Evolutionary conservation across 64 coral and sea anemone genomes (phyloP).

Genomic region (Porites australiensis): DNA sequence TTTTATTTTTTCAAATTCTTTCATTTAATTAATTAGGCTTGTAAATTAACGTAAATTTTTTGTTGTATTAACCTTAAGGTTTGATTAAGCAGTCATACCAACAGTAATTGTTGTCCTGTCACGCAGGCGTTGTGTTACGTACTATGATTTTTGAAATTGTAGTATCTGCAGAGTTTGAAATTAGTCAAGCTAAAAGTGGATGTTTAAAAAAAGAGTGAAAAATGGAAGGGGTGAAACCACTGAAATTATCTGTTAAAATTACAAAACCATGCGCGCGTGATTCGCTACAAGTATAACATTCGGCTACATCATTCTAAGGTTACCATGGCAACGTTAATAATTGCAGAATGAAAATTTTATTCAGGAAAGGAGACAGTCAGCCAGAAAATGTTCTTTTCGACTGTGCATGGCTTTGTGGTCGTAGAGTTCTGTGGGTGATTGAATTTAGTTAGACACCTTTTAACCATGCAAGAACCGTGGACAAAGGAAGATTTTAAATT

Average conservation of each 20-base stretch:
- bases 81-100: no score
- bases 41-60: no score
- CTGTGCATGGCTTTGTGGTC: not conserved
- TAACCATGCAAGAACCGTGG: not conserved
- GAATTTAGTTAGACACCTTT: not conserved
- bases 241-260: not conserved
- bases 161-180: no score
- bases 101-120: no score
- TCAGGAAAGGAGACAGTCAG: not conserved
- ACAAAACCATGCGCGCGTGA: not conserved
- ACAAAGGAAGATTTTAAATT: not conserved
- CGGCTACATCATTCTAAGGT: not conserved
- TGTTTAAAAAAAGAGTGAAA: not conserved
- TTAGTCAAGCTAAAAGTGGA: no score
- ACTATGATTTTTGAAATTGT: no score
- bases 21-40: no score
- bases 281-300: not conserved
- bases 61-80: no score
- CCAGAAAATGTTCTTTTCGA: not conserved
- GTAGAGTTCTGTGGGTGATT: not conserved
- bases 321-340: constrained; percentile 20
- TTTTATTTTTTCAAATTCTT: no score
- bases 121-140: no score
- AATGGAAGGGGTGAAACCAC: not conserved
- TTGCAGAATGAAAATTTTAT: not conserved